These are phyloP conservation scores for Cephalopterus ornatus DNA, from an alignment of 2,113 vertebrate species.

Conservation along the genomic window DNA sequence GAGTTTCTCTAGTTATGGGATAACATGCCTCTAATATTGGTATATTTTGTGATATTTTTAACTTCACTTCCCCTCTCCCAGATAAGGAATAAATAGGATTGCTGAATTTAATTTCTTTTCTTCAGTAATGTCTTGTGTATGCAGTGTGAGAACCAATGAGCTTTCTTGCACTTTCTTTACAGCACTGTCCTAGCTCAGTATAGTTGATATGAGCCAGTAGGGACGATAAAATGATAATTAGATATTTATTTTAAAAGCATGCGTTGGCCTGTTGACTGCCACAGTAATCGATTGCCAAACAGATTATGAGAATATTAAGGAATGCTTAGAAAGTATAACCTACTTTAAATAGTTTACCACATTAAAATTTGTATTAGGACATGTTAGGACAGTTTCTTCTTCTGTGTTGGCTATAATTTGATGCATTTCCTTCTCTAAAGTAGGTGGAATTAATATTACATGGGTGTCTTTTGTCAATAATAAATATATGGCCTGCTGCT, in stretches of 20 bases:
- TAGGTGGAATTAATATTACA: neutral
- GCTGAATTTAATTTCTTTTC: neutral
- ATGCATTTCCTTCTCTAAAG: neutral
- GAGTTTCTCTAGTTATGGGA: neutral
- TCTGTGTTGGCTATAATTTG: neutral
- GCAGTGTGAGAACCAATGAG: neutral
- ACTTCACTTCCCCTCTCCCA: accelerated
- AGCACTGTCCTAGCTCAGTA: neutral
- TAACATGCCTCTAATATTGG: neutral
- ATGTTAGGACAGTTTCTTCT: neutral
- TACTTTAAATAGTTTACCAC: neutral
- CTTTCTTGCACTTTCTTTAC: neutral
- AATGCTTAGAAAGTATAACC: neutral
- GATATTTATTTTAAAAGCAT: neutral
- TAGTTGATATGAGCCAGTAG: neutral
- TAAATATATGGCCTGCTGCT: neutral
- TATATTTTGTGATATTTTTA: neutral
- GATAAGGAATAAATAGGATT: neutral
- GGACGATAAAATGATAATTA: neutral
- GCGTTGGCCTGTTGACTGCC: neutral
- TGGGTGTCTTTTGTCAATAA: neutral
- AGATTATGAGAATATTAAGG: neutral
- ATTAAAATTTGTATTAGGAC: neutral
- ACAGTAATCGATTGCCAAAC: neutral
- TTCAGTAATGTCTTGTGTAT: neutral